Evolutionary conservation across 2,888 invertebrate genomes (phyloP).

Genomic region (Microplitis deprimator): DNA sequence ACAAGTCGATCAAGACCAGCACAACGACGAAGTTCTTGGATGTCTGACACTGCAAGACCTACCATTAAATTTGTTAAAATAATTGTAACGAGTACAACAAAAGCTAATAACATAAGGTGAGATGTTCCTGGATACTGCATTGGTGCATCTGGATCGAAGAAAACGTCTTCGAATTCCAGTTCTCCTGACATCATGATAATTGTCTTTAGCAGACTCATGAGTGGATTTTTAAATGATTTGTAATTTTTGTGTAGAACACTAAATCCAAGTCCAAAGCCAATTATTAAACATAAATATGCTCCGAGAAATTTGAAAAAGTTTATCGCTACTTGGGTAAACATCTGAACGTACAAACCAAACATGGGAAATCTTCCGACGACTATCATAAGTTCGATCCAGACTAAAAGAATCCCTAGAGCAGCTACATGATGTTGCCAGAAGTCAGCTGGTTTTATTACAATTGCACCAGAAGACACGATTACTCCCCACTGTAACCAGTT

Average conservation of each 20-base stretch:
- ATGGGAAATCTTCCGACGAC: conserved; percentile 88
- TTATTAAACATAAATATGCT: conserved; percentile 85
- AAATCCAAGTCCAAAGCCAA: conserved; percentile 86
- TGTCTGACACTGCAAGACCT: conserved; percentile 89
- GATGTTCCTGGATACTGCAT: conserved; percentile 82
- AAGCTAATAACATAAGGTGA: conserved; percentile 82
- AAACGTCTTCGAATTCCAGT: conserved; percentile 87
- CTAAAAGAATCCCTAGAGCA: conserved; percentile 83
- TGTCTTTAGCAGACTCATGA: conserved; percentile 81
- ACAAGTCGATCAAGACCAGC: conserved; percentile 86
- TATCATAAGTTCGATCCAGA: conserved; percentile 90
- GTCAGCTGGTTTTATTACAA: conserved; percentile 60
- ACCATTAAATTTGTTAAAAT: conserved; percentile 88
- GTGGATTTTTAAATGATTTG: conserved; percentile 79
- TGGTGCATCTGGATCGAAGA: conserved; percentile 73
- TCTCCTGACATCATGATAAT: conserved; percentile 93
- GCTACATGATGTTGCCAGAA: conserved; percentile 87
- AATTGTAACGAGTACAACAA: conserved; percentile 85
- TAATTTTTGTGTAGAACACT: conserved; percentile 87
- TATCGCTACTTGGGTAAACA: conserved; percentile 86
- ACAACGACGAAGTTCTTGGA: conserved; percentile 84
- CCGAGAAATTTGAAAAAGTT: conserved; percentile 87
- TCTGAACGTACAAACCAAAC: conserved; percentile 89
- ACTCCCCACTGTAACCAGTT: conserved; percentile 88
- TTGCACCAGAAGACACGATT: conserved; percentile 71